phyloP scores from a whole-genome alignment of 37 sponge, comb jelly and placozoan species.

The Diacarnus erythraeanus region DNA sequence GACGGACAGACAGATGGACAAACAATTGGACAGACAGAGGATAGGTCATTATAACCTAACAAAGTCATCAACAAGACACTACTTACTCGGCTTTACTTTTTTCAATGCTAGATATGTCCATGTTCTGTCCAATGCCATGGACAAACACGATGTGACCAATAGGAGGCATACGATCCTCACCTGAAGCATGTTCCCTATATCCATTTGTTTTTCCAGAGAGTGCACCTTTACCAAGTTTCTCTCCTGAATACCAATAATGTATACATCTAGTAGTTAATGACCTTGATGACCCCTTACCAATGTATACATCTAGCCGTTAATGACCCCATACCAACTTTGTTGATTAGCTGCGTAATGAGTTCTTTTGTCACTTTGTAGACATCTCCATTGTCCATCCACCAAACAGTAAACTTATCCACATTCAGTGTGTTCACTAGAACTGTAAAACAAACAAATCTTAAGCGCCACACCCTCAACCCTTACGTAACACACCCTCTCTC shows the following conservation, averaged over 20 bases:
- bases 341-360: conserved; percentile 35
- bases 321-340: conserved; percentile 54
- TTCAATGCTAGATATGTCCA: conserved; percentile 51
- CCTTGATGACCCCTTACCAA: conserved; percentile 7
- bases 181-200: conserved; percentile 59
- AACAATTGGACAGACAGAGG: neutral
- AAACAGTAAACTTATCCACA: conserved; percentile 52
- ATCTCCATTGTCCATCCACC: conserved; percentile 71
- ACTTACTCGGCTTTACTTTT: conserved; percentile 64
- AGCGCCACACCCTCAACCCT: no score
- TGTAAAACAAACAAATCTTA: conserved; percentile 2
- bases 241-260: neutral
- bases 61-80: neutral
- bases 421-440: conserved; percentile 46
- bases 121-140: conserved; percentile 88
- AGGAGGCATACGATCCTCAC: conserved; percentile 53
- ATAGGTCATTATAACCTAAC: neutral
- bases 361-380: conserved; percentile 64
- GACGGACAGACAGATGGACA: neutral
- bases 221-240: conserved; percentile 21
- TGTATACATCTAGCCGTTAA: no score
- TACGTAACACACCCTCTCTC: no score
- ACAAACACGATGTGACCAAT: conserved; percentile 83
- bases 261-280: no score
- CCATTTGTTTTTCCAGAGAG: conserved; percentile 44